A percentile compares a stretch with the other conserved stretches of the same genome.
Evolutionary conservation across 2,888 invertebrate genomes (phyloP).

Genomic region (Lasioglossum villosulum): DNA sequence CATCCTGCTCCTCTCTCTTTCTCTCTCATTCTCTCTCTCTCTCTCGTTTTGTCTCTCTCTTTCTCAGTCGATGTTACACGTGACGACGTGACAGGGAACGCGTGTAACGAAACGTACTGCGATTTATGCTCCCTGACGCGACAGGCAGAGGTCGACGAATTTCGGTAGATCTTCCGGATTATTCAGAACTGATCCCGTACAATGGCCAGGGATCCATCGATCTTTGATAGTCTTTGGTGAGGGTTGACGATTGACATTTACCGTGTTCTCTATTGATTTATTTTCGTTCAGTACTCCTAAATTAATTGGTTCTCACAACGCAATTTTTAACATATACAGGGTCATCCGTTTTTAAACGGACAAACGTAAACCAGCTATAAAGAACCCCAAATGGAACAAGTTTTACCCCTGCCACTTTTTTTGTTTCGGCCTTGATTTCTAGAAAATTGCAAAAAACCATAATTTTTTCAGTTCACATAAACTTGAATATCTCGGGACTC

Average conservation of each 20-base stretch:
- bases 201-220: background rate
- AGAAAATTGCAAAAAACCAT: no score
- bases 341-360: no score
- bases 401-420: no score
- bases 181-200: background rate
- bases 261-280: background rate
- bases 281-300: background rate
- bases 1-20: conserved; percentile 16
- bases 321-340: no score
- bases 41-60: background rate
- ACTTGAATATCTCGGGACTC: no score
- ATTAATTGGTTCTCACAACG: background rate
- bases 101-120: conserved; percentile 41
- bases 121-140: conserved; percentile 18
- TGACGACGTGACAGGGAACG: conserved; percentile 53
- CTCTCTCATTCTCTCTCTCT: background rate
- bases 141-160: background rate
- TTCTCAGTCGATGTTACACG: conserved; percentile 11
- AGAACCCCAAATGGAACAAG: no score
- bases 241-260: background rate
- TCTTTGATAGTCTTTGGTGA: background rate
- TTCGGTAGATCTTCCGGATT: background rate
- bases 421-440: no score
- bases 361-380: no score
- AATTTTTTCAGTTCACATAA: no score